Evolutionary conservation across 2,797 vertebrate genomes (phyloP).

Genomic region (Dryobates pubescens): DNA sequence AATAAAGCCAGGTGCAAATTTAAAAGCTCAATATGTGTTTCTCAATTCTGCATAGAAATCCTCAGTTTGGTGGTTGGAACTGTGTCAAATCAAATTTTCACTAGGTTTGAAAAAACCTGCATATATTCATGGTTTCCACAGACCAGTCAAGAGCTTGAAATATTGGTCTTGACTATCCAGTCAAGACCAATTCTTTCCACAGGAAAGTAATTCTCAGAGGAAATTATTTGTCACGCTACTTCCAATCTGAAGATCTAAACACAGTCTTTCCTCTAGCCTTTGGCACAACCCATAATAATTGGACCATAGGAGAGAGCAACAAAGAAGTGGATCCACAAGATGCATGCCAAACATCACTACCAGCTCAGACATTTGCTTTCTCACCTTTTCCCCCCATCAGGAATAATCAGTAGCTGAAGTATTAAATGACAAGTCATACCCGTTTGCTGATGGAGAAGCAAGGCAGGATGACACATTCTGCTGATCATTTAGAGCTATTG

Average conservation of each 20-base stretch:
- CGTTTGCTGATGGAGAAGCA: conserved; percentile 16
- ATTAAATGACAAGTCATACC: conserved; percentile 46
- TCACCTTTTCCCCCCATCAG: conserved; percentile 32
- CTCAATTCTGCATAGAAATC: conserved; percentile 1
- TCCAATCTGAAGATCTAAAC: conserved; percentile 70
- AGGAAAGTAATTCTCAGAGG: conserved; percentile 70
- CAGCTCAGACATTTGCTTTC: conserved; percentile 43
- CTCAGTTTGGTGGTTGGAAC: background rate
- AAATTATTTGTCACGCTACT: conserved; percentile 69
- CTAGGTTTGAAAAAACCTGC: conserved; percentile 37
- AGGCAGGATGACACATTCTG: conserved; percentile 37
- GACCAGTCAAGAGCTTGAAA: conserved; percentile 58
- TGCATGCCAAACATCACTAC: conserved; percentile 52
- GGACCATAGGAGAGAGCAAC: conserved; percentile 55
- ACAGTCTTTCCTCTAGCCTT: conserved; percentile 66
- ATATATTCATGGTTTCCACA: conserved; percentile 67
- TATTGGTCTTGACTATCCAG: conserved; percentile 64
- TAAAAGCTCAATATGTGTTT: background rate
- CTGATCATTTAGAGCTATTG: conserved; percentile 37
- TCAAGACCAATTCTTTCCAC: conserved; percentile 71
- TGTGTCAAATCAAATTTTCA: conserved; percentile 59
- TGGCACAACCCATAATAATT: conserved; percentile 69
- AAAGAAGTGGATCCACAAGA: conserved; percentile 42
- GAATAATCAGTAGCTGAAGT: conserved; percentile 50
- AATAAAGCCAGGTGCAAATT: conserved; percentile 3